Percentiles rank a stretch among this genome's conserved stretches.
Evolutionary conservation across 2,797 vertebrate species (phyloP).

Genomic region (Sebastes oblongus): DNA sequence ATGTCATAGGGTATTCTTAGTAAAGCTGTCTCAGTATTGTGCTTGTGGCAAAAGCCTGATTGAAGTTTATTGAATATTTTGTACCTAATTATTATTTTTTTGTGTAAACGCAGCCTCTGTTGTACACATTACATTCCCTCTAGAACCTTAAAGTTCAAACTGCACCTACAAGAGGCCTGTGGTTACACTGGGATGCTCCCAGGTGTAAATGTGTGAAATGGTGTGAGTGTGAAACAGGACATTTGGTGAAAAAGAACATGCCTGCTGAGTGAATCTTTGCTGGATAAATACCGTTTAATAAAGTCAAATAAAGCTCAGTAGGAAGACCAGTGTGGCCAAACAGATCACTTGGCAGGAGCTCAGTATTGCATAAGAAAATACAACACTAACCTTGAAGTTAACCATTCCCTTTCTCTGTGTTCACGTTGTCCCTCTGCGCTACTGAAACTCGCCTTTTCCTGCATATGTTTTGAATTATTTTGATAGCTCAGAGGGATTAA

Average conservation of each 20-base stretch:
- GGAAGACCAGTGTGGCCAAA: conserved; percentile 43
- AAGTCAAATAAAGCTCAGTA: conserved; percentile 54
- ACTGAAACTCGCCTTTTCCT: background rate
- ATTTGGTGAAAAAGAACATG: conserved; percentile 15
- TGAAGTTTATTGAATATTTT: too few species aligned
- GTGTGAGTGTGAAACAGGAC: conserved; percentile 3
- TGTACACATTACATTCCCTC: background rate
- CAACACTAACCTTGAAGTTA: conserved; percentile 5
- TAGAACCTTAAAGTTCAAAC: background rate
- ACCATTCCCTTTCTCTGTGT: background rate
- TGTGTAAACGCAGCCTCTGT: too few species aligned
- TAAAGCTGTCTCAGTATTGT: too few species aligned
- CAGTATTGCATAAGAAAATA: conserved; percentile 40
- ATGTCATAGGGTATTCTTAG: too few species aligned
- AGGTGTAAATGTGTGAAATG: conserved; percentile 42
- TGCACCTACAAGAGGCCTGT: background rate
- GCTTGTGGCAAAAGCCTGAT: too few species aligned
- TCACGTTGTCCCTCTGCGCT: background rate
- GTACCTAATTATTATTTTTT: too few species aligned
- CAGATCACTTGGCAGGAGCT: conserved; percentile 58
- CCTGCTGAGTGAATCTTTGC: conserved; percentile 26
- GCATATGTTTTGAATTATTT: conserved; percentile 2
- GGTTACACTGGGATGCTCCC: background rate
- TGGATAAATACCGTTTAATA: conserved; percentile 49
- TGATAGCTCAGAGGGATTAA: background rate